Evolutionary conservation across 2,888 invertebrate species (phyloP).

Genomic region (Napeogenes inachia): DNA sequence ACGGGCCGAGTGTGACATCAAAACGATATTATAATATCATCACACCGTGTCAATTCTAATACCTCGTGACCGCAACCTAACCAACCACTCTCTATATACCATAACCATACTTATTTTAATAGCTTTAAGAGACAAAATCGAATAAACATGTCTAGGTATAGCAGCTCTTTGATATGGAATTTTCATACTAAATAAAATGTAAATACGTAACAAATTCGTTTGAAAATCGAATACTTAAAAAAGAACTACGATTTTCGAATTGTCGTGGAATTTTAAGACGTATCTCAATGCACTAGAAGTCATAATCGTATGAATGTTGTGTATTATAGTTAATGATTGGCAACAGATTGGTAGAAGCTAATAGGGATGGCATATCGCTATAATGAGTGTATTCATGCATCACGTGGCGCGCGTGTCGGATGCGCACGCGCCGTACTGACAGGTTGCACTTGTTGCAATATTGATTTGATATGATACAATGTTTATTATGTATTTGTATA

Average conservation of each 20-base stretch:
- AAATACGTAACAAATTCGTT: not conserved
- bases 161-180: not conserved
- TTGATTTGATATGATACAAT: slow-evolving; percentile 1
- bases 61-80: slow-evolving; percentile 48
- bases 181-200: not conserved
- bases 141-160: not conserved
- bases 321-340: slow-evolving; percentile 18
- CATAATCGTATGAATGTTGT: not conserved
- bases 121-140: not conserved
- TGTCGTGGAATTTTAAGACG: not conserved
- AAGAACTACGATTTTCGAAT: too few relatives aligned
- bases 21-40: slow-evolving; percentile 62
- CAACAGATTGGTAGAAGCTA: slow-evolving; percentile 34
- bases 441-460: slow-evolving; percentile 21
- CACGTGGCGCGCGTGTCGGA: slow-evolving; percentile 31
- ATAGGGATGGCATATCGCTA: slow-evolving; percentile 45
- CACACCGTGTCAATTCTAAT: slow-evolving; percentile 63
- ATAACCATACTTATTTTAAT: not conserved
- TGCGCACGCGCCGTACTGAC: slow-evolving; percentile 25
- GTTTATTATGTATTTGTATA: not conserved
- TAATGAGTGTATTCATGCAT: slow-evolving; percentile 46
- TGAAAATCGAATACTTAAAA: too few relatives aligned
- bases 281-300: not conserved
- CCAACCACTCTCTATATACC: not conserved
- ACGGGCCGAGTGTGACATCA: slow-evolving; percentile 40